These are phyloP conservation scores for Thera obeliscata DNA, from an alignment of 2,888 invertebrate species.

Conservation along the genomic window DNA sequence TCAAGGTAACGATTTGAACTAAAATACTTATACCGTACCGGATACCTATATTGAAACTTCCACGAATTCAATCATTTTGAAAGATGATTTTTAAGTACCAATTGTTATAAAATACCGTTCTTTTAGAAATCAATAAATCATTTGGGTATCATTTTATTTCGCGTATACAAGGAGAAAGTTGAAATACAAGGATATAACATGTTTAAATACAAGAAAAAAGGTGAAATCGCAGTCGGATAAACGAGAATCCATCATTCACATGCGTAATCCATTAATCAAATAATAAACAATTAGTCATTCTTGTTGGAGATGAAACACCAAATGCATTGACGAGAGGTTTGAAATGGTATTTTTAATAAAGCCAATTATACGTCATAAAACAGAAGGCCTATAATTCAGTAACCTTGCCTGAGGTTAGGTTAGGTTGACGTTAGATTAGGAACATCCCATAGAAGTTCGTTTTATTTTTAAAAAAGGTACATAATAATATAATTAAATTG, in stretches of 20 bases:
- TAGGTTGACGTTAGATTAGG: too few species aligned
- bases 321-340: not conserved
- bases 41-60: not conserved
- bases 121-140: too few species aligned
- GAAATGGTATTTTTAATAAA: not conserved
- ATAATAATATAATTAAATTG: too few species aligned
- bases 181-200: too few species aligned
- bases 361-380: not conserved
- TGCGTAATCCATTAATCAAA: not conserved
- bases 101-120: too few species aligned
- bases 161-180: too few species aligned
- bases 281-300: not conserved
- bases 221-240: not conserved
- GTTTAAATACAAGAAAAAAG: not conserved
- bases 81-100: too few species aligned
- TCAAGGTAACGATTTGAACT: too few species aligned
- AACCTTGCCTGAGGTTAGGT: not conserved
- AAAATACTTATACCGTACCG: not conserved
- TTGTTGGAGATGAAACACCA: slow-evolving; percentile 1
- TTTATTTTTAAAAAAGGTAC: too few species aligned
- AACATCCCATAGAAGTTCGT: too few species aligned
- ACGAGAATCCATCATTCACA: not conserved
- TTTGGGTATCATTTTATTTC: too few species aligned
- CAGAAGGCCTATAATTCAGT: not conserved
- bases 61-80: too few species aligned